phyloP scores from a whole-genome alignment of 1,140 invertebrate species.

The Pseudomyrmex pallidus region DNA sequence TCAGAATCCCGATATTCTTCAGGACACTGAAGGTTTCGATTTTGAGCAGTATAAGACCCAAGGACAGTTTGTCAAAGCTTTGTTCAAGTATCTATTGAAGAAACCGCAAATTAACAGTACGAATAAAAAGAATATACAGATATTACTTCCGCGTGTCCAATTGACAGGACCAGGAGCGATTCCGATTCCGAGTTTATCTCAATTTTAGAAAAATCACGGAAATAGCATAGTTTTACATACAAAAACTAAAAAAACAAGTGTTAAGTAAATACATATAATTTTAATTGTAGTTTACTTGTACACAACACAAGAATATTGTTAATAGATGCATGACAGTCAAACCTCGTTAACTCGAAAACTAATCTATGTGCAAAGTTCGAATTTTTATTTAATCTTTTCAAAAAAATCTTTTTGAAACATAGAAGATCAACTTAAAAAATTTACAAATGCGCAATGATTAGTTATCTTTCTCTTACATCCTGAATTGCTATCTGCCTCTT shows the following conservation, averaged over 20 bases:
- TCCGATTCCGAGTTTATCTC: not conserved
- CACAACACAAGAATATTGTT: no score
- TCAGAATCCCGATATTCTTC: conserved; percentile 58
- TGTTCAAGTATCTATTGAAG: conserved; percentile 34
- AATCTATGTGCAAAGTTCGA: no score
- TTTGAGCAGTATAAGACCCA: conserved; percentile 59
- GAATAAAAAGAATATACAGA: conserved; percentile 22
- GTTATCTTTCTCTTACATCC: no score
- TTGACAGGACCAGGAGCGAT: conserved; percentile 55
- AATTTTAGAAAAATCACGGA: conserved; percentile 1
- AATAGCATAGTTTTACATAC: conserved; percentile 18
- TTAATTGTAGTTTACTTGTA: not conserved
- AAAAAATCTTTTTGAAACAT: no score
- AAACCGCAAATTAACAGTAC: conserved; percentile 3
- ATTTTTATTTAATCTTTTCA: no score
- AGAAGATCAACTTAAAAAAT: no score
- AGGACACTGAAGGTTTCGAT: conserved; percentile 61
- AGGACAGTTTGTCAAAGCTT: conserved; percentile 53
- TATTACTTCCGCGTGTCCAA: conserved; percentile 45
- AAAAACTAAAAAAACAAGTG: not conserved
- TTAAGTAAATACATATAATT: not conserved
- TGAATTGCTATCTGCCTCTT: no score
- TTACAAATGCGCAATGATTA: no score
- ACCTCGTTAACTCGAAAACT: no score
- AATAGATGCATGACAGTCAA: no score